Base-by-base conservation (phyloP, 2,797 vertebrate genomes). In the Pantherophis vulpinus region DNA sequence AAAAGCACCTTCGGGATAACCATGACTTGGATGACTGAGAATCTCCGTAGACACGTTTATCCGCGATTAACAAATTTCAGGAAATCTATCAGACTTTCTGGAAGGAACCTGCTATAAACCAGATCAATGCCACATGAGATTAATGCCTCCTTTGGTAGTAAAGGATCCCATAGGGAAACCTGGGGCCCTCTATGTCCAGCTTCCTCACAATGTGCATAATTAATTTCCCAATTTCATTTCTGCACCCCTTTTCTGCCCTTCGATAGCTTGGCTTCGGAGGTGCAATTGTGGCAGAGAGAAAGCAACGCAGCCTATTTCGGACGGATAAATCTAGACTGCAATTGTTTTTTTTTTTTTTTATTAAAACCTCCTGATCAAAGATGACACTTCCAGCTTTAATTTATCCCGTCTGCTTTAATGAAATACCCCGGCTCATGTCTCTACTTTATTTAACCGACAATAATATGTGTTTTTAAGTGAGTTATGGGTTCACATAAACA, bases 391-490 rank as follows among this genome's bases (percentile, higher is more conserved):
- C 20, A 20, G 58, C 56, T 83, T 87, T 83, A 91, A 91, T 93
- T 93, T 91, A 89, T 89, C 93, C 90, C 83, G 56, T 89, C 90
- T 83, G 87, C 29, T 83, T 89, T 89, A 93, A 86, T 47, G 66
- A 89, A 93, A 93, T 89, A 63, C 47, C 55, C 25, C 2, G 61
- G 56, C 90, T 91, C 66, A 60, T 83, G 51, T 47, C 9, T 91
- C 58, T 20, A 32, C 90, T 89, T 93, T 93, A 93, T 93, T 93
- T 93, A 93, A 93, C 93, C 37, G 90, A 93, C 93, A 93, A 91
- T 93, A 93, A 93, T 89, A 89, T 63, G 93, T 91, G 90, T 88
- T 90, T 93, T 93, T 91, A 93, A 91, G 90, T 88, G 93, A 56
- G 66, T 89, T 89, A 91, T 89, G 93, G 74, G 87, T 91, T 89